Conservation (phyloP, 2,113 vertebrate species). For the Grammomys dolichurus region DNA sequence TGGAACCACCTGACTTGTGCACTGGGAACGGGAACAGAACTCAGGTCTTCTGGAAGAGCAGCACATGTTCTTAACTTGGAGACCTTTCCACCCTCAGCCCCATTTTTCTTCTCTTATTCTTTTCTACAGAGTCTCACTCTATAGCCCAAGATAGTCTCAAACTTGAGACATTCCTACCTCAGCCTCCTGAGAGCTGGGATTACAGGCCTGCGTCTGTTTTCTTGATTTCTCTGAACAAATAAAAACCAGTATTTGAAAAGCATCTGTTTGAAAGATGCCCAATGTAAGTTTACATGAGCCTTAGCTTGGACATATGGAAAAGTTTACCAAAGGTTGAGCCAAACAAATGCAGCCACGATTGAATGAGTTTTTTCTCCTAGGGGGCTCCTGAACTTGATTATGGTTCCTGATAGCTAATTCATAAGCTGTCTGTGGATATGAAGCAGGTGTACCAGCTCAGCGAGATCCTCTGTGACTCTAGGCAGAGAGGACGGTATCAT, state of each 20-base stretch:
- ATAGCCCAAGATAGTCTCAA: not conserved
- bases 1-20: too few relatives aligned
- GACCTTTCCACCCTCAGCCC: too few relatives aligned
- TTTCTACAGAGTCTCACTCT: not conserved
- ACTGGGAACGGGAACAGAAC: not conserved
- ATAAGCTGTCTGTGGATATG: not conserved
- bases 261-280: slow-evolving; percentile 51
- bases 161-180: not conserved
- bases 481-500: not conserved
- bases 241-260: slow-evolving; percentile 48
- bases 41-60: not conserved
- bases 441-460: not conserved
- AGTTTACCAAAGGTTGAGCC: slow-evolving; percentile 1
- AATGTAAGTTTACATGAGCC: not conserved
- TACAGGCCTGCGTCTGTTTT: not conserved
- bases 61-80: not conserved
- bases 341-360: slow-evolving; percentile 1
- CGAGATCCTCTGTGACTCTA: not conserved
- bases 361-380: not conserved
- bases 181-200: not conserved
- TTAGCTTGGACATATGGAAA: slow-evolving; percentile 32
- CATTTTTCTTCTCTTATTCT: not conserved
- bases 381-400: not conserved
- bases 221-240: not conserved
- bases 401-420: not conserved